Evolutionary conservation across 2,797 vertebrate species (phyloP), one percentile per base, ranked within the genome.

Genomic region (Odontamblyopus rebecca): DNA sequence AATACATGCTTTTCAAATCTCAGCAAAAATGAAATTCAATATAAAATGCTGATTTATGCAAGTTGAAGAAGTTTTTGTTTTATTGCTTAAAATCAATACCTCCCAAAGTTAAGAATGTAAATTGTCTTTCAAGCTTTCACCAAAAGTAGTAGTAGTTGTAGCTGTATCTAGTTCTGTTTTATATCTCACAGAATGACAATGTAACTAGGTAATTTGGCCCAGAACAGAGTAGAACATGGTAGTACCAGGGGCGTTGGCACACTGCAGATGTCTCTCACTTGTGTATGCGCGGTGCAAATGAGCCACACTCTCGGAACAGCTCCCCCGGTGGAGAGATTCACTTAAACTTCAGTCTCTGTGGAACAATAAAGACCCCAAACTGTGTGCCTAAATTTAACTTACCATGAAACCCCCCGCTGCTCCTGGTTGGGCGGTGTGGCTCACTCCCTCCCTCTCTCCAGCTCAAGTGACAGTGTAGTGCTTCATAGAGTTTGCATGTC

Each of bases 281-380:
- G 38, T n/a, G 66, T 66, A 75, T 80, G 80, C 68, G 53, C 3
- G 48, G 72, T 66, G 81, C 78, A 78, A 67, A 67, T 29, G 16
- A 76, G 72, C 9, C n/a, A n/a, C 23, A 41, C 32, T 82, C 77
- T 56, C 29, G 19, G 70, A 82, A 66, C 68, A 54, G 67, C 80
- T 68, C 82, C 83, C 82, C 82, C 70, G 76, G 77, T 87, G 81
- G 84, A 85, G 74, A 84, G 73, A 84, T 84, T 90, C 84, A 89
- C 89, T 88, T 86, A 84, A 90, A 90, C 80, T 83, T 88, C 54
- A 67, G 81, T 92, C 91, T 93, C 86, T 11, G 75, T 72, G 87
- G 90, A 86, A 87, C 84, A 85, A 91, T 92, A 89, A 91, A 88
- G 83, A 91, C 82, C 84, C 80, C 86, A 82, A 89, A 87, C 79